phyloP scores from a whole-genome alignment of 2,113 vertebrate species.

The Microtus oregoni region DNA sequence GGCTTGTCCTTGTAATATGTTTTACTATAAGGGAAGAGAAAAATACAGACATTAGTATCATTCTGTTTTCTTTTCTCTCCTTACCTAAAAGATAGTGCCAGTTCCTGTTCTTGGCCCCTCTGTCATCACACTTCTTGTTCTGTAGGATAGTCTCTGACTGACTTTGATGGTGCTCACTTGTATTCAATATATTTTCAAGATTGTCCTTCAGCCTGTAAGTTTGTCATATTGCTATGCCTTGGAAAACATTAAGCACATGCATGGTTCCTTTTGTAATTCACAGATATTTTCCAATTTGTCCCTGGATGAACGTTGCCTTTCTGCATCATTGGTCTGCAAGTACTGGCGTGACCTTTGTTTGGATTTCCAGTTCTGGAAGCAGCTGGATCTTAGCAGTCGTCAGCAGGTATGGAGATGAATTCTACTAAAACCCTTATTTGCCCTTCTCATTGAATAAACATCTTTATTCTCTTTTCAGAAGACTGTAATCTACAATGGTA shows the following conservation, averaged over 20 bases:
- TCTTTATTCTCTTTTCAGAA: conserved; percentile 33
- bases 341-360: conserved; percentile 99
- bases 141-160: not conserved
- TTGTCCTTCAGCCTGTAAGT: conserved; percentile 11
- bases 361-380: conserved; percentile 99
- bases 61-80: not conserved
- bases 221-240: not conserved
- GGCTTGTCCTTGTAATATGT: not conserved
- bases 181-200: not conserved
- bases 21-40: not conserved
- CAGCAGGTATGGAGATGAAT: conserved; percentile 91
- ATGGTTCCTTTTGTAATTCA: conserved; percentile 45
- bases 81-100: not conserved
- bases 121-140: not conserved
- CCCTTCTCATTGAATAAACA: not conserved
- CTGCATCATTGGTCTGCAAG: conserved; percentile 97
- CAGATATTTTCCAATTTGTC: conserved; percentile 98
- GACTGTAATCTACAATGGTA: not conserved
- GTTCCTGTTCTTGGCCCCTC: not conserved
- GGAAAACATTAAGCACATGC: not conserved
- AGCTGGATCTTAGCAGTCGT: conserved; percentile 97
- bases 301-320: conserved; percentile 96
- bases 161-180: not conserved
- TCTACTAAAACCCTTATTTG: conserved; percentile 31
- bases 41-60: not conserved